Evolutionary conservation across 2,888 invertebrate species (phyloP).

Genomic region (Punctoribates punctum): DNA sequence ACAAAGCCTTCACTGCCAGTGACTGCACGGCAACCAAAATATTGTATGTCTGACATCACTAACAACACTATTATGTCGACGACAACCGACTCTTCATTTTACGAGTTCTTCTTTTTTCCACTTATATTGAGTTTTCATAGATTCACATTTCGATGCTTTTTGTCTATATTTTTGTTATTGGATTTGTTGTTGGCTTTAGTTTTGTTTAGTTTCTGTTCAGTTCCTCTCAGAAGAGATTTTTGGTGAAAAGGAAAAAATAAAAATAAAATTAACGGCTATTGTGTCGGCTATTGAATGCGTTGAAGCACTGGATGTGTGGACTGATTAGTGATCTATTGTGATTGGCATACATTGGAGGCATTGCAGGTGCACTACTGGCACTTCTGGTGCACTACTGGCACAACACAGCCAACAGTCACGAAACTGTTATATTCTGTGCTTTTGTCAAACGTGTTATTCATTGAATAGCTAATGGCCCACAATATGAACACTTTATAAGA

Average conservation of each 20-base stretch:
- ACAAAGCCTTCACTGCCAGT: slow-evolving; percentile 1
- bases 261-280: slow-evolving; percentile 35
- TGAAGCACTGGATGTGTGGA: slow-evolving; percentile 25
- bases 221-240: background rate
- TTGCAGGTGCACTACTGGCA: slow-evolving; percentile 23
- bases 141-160: background rate
- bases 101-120: background rate
- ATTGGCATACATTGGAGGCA: slow-evolving; percentile 4
- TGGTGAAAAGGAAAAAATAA: background rate
- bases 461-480: slow-evolving; percentile 29
- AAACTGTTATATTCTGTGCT: slow-evolving; percentile 28
- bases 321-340: slow-evolving; percentile 37
- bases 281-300: slow-evolving; percentile 22
- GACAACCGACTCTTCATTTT: background rate
- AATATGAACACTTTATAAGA: slow-evolving; percentile 21
- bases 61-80: background rate
- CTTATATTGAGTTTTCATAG: slow-evolving; percentile 4
- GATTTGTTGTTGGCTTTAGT: background rate
- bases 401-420: slow-evolving; percentile 31
- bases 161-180: slow-evolving; percentile 1
- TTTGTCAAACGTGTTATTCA: slow-evolving; percentile 25
- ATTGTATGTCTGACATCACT: background rate
- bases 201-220: background rate
- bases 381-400: slow-evolving; percentile 16
- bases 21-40: too few relatives aligned